phyloP scores from a whole-genome alignment of 2,888 invertebrate genomes.

The Lepidochrysops patricia region DNA sequence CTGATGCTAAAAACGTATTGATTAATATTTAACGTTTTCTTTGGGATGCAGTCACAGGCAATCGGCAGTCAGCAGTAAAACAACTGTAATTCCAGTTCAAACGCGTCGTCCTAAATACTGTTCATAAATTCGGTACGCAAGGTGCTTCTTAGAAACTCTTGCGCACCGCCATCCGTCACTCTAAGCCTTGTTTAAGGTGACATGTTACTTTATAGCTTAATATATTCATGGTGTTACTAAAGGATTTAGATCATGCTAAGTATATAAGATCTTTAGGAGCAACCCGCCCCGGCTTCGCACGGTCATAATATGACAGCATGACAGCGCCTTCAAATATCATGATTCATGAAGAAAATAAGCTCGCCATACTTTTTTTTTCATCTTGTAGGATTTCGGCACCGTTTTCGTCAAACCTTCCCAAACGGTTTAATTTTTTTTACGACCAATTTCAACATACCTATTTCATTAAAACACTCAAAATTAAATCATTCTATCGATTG shows the following conservation, averaged over 20 bases:
- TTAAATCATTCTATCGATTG: too few species aligned
- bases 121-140: slow-evolving; percentile 5
- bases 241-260: slow-evolving; percentile 16
- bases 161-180: slow-evolving; percentile 22
- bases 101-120: background rate
- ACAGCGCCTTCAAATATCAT: too few species aligned
- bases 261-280: slow-evolving; percentile 10
- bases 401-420: too few species aligned
- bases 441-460: too few species aligned
- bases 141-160: slow-evolving; percentile 7
- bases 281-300: too few species aligned
- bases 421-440: too few species aligned
- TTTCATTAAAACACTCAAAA: too few species aligned
- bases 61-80: background rate
- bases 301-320: too few species aligned
- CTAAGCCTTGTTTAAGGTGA: slow-evolving; percentile 34
- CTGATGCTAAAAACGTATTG: too few species aligned
- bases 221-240: slow-evolving; percentile 26
- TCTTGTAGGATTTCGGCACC: too few species aligned
- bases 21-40: background rate
- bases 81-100: background rate
- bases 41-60: background rate
- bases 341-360: too few species aligned
- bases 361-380: too few species aligned
- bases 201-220: slow-evolving; percentile 28